phyloP scores from a whole-genome alignment of 2,888 invertebrate genomes.

The Muscina levida region DNA sequence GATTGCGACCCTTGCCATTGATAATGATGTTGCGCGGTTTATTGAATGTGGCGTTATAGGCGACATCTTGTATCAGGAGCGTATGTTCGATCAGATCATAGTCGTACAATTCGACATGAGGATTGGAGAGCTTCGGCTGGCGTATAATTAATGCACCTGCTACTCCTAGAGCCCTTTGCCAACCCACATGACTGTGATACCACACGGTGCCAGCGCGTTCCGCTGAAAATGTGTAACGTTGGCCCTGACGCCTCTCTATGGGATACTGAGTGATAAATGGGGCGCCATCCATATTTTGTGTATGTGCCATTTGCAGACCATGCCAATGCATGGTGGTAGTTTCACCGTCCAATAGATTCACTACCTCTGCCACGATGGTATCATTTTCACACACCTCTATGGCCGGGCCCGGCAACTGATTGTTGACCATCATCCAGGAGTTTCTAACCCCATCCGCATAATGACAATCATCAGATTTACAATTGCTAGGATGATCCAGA shows the following conservation, averaged over 20 bases:
- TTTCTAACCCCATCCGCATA: conserved; percentile 75
- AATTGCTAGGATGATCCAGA: conserved; percentile 70
- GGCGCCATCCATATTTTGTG: conserved; percentile 77
- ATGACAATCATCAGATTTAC: conserved; percentile 73
- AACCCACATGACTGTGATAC: conserved; percentile 77
- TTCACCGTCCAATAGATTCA: conserved; percentile 74
- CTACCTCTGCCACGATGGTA: conserved; percentile 75
- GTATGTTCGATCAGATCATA: conserved; percentile 76
- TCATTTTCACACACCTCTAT: conserved; percentile 77
- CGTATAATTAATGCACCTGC: conserved; percentile 74
- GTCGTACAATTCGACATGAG: conserved; percentile 75
- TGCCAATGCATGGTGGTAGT: conserved; percentile 77
- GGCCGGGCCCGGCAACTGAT: conserved; percentile 75
- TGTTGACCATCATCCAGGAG: conserved; percentile 76
- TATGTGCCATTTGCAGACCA: conserved; percentile 74
- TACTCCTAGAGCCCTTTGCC: conserved; percentile 75
- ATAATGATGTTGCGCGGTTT: conserved; percentile 74
- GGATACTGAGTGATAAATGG: conserved; percentile 76
- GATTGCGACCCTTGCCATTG: conserved; percentile 77
- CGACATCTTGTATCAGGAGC: conserved; percentile 75
- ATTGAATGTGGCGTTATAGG: conserved; percentile 73
- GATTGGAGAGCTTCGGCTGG: conserved; percentile 71
- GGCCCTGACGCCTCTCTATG: conserved; percentile 74
- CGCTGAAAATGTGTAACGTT: conserved; percentile 74
- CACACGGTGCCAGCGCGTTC: conserved; percentile 76